Base-by-base conservation (phyloP, 2,797 vertebrate species). In the Aulostomus chinensis region DNA sequence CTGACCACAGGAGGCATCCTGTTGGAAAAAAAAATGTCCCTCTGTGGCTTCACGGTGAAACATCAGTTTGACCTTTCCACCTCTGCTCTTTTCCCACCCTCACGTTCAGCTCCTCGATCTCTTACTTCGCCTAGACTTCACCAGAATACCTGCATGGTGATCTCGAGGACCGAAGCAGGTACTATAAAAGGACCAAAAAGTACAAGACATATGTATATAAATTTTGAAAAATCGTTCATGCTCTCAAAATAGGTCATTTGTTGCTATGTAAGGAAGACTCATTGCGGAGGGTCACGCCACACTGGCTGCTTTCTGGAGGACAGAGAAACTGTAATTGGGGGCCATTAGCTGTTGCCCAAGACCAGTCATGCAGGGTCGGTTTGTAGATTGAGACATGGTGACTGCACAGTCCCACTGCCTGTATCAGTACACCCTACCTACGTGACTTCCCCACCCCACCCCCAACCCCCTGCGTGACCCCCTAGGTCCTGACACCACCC, bases 1-100 rank as follows among this genome's bases (percentile, higher is more conserved):
- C 86, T 12, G 73, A 86, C 76, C 78, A 68, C 81, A 66, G 76
- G 83, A 89, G 79, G 79, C 86, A 91, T 90, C 90, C 90, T 90
- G 74, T 63, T 9, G 83, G 88, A 88, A 91, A 88, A 88, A 91
- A 88, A 85, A 82, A 87, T 72, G 74, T 85, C 75, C 86, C 61
- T 85, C 45, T 67, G 41, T 68, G 64, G 76, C 71, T 76, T 72
- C 71, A 47, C 31, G 21, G 76, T 71, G 86, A 76, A 78, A 73
- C 83, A 86, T 86, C 85, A 52, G 77, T 76, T 85, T 88, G 88
- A 90, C 89, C 89, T 87, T 81, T 89, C 57, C 63, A 80, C 80
- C 81, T n/a, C 20, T 21, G 54, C 52, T 64, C 40, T 7, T 55
- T 77, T 76, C 78, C 73, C 80, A 78, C 68, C 73, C 33, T 68